Evolutionary conservation across 2,113 vertebrate genomes (phyloP), one percentile per base, ranked within the genome.

Genomic region (Cephalopholis sonnerati): DNA sequence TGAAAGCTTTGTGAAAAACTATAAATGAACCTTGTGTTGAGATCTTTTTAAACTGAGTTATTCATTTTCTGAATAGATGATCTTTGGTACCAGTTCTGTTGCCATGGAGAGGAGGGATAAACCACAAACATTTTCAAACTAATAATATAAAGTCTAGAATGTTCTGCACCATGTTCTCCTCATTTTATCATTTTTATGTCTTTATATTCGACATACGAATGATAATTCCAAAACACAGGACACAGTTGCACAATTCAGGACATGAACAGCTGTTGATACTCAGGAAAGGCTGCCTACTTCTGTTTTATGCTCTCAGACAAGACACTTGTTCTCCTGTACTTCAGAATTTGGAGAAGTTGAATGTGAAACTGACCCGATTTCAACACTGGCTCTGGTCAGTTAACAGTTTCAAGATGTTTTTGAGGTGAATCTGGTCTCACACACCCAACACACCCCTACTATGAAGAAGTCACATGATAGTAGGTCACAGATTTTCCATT

Each of bases 61-160:
- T 20, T 36, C 24, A 11, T 54, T n/a, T 58, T 36, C 15, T 74
- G 8, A 20, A 82, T 80, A 75, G 58, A 82, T n/a, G 61, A 82
- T 80, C 67, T 84, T 81, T 76, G 65, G 22, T n/a, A 3, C n/a
- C 25, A 25, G 36, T 3, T 70, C 46, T 67, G 51, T 90, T 83
- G 62, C 83, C 81, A 87, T 77, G 86, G 88, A 68, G 85, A 93
- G 12, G 50, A 48, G 53, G 73, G 72, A 89, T 84, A 94, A 93
- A 95, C 90, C 24, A 89, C 91, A 95, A 96, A 96, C 93, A 96
- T 54, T 61, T 46, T 46, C 22, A n/a, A 12, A 51, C 7, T 32
- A 27, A 2, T 59, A 4, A 54, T 54, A 55, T 75, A 44, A 48
- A 10, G n/a, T 46, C n/a, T 9, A 13, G 8, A 25, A 46, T 27